Conservation (phyloP, 2,113 vertebrate genomes). For the Mormyrus iriodes region DNA sequence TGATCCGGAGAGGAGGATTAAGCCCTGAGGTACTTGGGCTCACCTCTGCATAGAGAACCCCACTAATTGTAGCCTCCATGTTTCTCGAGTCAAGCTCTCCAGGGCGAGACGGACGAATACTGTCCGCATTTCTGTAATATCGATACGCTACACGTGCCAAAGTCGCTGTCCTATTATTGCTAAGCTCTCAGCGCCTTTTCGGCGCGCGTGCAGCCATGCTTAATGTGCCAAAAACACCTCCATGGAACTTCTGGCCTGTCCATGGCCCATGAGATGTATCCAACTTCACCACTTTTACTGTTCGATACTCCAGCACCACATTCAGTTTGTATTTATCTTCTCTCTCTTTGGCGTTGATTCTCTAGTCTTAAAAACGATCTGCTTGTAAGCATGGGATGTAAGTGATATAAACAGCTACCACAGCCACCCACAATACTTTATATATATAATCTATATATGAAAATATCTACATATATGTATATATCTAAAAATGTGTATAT, state of each 20-base stretch:
- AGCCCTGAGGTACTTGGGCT: not conserved
- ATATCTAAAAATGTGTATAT: too few species aligned
- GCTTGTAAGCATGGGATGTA: not conserved
- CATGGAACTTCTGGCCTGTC: not conserved
- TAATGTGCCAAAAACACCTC: not conserved
- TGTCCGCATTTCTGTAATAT: not conserved
- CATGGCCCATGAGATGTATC: not conserved
- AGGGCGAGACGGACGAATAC: not conserved
- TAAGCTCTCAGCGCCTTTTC: not conserved
- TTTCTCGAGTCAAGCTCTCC: not conserved
- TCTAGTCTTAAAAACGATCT: not conserved
- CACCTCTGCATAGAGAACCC: slow-evolving; percentile 12
- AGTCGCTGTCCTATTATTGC: not conserved
- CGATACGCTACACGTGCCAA: not conserved
- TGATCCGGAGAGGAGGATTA: not conserved
- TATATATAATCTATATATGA: not conserved
- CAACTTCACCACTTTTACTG: not conserved
- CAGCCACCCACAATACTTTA: too few species aligned
- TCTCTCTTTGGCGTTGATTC: not conserved
- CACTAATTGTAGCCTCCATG: not conserved
- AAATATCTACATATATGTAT: not conserved
- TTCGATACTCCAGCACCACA: not conserved
- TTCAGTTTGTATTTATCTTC: not conserved
- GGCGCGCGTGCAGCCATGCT: not conserved
- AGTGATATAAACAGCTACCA: not conserved